These are phyloP conservation scores for Chlamydotis undulata DNA, from an alignment of 2,113 vertebrate genomes.

Conservation along the genomic window DNA sequence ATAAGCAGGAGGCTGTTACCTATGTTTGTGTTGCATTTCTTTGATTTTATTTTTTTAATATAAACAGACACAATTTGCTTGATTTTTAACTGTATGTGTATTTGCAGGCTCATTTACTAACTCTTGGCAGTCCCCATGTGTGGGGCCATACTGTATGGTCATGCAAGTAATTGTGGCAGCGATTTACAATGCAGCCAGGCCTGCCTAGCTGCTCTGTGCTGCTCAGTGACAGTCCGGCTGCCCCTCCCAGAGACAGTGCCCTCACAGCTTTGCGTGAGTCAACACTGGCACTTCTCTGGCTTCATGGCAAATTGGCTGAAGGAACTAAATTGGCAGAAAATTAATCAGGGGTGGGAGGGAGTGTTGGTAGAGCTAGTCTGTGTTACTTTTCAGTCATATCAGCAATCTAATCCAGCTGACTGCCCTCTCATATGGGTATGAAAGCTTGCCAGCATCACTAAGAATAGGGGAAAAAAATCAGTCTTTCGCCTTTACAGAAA, in stretches of 20 bases:
- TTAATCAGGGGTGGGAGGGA: background rate
- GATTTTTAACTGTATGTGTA: background rate
- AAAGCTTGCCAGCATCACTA: background rate
- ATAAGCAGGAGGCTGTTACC: background rate
- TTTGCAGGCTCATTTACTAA: background rate
- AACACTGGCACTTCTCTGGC: background rate
- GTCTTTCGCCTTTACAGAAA: background rate
- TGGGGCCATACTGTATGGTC: rapidly evolving
- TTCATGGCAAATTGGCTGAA: background rate
- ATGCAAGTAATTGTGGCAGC: background rate
- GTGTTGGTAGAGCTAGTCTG: background rate
- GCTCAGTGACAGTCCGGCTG: background rate
- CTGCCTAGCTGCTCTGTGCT: background rate
- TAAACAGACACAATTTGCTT: background rate
- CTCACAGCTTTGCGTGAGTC: background rate
- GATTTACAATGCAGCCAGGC: rapidly evolving
- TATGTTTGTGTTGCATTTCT: background rate
- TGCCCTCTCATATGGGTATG: background rate
- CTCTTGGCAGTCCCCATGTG: background rate
- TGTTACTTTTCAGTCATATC: background rate
- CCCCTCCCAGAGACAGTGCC: rapidly evolving
- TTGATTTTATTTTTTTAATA: too few species aligned
- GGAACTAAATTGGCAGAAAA: background rate
- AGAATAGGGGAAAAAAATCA: background rate
- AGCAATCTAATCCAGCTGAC: background rate